These are phyloP conservation scores for Micronisus gabar DNA, from an alignment of 2,113 vertebrate genomes.

Conservation along the genomic window DNA sequence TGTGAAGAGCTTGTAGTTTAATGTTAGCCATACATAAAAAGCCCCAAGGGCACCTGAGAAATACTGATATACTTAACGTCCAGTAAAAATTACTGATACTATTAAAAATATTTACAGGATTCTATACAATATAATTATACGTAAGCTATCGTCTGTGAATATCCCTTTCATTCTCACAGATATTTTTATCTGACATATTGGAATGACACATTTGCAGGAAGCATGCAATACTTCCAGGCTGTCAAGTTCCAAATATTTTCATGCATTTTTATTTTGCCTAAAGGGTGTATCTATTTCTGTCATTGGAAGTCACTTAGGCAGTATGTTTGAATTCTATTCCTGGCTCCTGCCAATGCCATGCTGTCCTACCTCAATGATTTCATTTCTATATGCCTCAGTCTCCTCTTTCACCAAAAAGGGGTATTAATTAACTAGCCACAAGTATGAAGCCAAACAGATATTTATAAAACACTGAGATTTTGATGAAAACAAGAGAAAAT, in stretches of 20 bases:
- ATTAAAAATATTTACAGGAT: neutral
- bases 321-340: neutral
- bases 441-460: neutral
- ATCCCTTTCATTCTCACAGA: neutral
- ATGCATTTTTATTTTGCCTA: constrained; percentile 48
- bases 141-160: neutral
- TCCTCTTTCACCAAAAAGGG: neutral
- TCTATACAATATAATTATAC: neutral
- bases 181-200: constrained; percentile 33
- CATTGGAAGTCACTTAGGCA: constrained; percentile 2
- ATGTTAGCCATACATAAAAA: neutral
- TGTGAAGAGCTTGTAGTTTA: neutral
- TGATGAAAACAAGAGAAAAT: neutral
- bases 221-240: constrained; percentile 4
- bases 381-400: neutral
- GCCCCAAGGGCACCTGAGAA: neutral
- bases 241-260: constrained; percentile 43
- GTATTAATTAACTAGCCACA: neutral
- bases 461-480: neutral
- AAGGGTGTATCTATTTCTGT: constrained; percentile 47
- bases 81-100: neutral
- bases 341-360: neutral
- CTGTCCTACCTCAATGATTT: neutral
- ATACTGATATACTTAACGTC: neutral
- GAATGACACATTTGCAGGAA: constrained; percentile 19